These are phyloP conservation scores for Cephonodes hylas DNA, from an alignment of 2,888 invertebrate genomes.

Conservation along the genomic window DNA sequence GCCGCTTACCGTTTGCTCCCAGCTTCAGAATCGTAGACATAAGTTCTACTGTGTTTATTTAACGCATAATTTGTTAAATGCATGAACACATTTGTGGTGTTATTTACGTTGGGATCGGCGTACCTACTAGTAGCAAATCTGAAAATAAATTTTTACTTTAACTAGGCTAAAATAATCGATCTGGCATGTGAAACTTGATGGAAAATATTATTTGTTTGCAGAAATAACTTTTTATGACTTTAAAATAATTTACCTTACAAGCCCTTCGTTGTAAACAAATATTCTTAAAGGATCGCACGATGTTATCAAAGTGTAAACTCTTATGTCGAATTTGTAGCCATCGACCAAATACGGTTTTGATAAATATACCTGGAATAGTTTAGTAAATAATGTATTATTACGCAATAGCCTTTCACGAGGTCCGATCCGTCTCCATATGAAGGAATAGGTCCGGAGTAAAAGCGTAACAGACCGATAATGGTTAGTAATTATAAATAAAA, in stretches of 20 bases:
- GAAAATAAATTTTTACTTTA: slow-evolving; percentile 17
- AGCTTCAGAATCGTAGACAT: slow-evolving; percentile 90
- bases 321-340: slow-evolving; percentile 95
- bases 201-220: neutral
- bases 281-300: slow-evolving; percentile 94
- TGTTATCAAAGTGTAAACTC: slow-evolving; percentile 93
- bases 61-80: slow-evolving; percentile 97
- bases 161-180: neutral
- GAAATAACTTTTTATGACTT: no score
- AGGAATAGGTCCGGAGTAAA: no score
- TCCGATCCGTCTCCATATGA: no score
- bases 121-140: slow-evolving; percentile 95
- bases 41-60: slow-evolving; percentile 93
- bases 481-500: no score
- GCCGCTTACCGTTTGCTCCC: slow-evolving; percentile 90
- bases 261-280: slow-evolving; percentile 95
- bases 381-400: no score
- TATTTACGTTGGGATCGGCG: slow-evolving; percentile 89
- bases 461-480: no score
- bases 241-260: slow-evolving; percentile 83
- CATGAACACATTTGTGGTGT: slow-evolving; percentile 94
- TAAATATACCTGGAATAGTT: slow-evolving; percentile 71
- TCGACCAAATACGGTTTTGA: slow-evolving; percentile 92
- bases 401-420: no score
- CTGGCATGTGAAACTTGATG: neutral